Conservation (phyloP, 2,888 invertebrate genomes). For the Prosapia bicincta region DNA sequence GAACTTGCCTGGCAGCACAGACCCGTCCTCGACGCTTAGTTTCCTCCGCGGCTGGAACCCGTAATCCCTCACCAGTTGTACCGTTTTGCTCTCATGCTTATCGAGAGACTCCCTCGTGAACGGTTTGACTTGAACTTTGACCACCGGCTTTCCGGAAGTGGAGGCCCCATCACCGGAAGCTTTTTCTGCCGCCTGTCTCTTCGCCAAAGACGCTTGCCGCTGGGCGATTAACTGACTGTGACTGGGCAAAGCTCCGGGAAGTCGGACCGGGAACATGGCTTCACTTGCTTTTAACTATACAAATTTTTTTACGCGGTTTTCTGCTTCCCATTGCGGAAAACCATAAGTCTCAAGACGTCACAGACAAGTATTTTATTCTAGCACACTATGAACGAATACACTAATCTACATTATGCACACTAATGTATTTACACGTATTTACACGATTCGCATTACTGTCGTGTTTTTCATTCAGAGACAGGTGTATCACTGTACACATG, state of each 20-base stretch:
- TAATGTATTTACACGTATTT: too few relatives aligned
- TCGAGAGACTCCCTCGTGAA: slow-evolving; percentile 84
- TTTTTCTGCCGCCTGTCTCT: not conserved
- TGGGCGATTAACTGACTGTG: slow-evolving; percentile 17
- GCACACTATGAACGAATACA: too few relatives aligned
- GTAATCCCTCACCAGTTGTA: slow-evolving; percentile 83
- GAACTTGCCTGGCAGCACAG: slow-evolving; percentile 79
- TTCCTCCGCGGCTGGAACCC: slow-evolving; percentile 86
- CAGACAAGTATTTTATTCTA: too few relatives aligned
- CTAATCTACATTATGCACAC: too few relatives aligned
- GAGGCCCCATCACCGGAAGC: slow-evolving; percentile 11
- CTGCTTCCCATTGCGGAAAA: not conserved
- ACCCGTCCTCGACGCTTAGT: slow-evolving; percentile 86
- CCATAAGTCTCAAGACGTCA: not conserved
- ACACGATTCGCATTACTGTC: too few relatives aligned
- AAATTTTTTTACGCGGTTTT: not conserved
- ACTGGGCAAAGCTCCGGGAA: slow-evolving; percentile 34
- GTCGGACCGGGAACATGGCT: slow-evolving; percentile 35
- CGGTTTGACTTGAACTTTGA: slow-evolving; percentile 53
- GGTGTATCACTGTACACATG: too few relatives aligned
- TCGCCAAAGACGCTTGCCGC: slow-evolving; percentile 7
- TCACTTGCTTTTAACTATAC: not conserved
- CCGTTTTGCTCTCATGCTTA: slow-evolving; percentile 76
- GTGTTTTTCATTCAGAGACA: too few relatives aligned
- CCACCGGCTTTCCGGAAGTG: slow-evolving; percentile 25